Percentiles rank a stretch among this genome's conserved stretches.
These are phyloP conservation scores for Zosterops borbonicus DNA, from an alignment of 2,113 vertebrate genomes.

Conservation along the genomic window DNA sequence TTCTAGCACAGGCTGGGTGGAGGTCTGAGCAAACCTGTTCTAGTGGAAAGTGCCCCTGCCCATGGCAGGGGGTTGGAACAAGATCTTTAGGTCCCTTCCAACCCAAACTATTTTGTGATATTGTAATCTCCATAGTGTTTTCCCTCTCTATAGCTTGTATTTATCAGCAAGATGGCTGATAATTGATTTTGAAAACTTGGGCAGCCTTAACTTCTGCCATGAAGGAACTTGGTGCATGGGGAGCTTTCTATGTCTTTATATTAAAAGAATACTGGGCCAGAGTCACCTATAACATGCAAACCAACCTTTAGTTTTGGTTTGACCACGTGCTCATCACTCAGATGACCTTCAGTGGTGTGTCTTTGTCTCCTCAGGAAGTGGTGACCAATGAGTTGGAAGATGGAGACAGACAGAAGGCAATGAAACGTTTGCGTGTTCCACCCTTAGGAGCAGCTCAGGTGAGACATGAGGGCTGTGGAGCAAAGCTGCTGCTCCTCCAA, in stretches of 20 bases:
- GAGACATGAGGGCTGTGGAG: not conserved
- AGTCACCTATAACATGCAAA: not conserved
- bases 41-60: not conserved
- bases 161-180: not conserved
- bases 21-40: not conserved
- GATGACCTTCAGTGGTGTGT: not conserved
- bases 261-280: not conserved
- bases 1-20: not conserved
- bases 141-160: not conserved
- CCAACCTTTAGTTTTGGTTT: not conserved
- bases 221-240: not conserved
- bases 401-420: constrained; percentile 96
- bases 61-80: not conserved
- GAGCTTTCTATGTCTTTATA: not conserved
- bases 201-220: not conserved
- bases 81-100: not conserved
- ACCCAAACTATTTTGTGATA: not conserved
- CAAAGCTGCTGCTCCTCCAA: not conserved
- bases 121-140: not conserved
- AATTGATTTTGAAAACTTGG: not conserved
- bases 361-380: constrained; percentile 79
- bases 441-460: constrained; percentile 98
- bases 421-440: constrained; percentile 97
- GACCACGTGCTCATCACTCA: not conserved
- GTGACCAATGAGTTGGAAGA: constrained; percentile 96